These are phyloP conservation scores for Phrynocephalus forsythii DNA, from an alignment of 2,797 vertebrate species.

Conservation along the genomic window DNA sequence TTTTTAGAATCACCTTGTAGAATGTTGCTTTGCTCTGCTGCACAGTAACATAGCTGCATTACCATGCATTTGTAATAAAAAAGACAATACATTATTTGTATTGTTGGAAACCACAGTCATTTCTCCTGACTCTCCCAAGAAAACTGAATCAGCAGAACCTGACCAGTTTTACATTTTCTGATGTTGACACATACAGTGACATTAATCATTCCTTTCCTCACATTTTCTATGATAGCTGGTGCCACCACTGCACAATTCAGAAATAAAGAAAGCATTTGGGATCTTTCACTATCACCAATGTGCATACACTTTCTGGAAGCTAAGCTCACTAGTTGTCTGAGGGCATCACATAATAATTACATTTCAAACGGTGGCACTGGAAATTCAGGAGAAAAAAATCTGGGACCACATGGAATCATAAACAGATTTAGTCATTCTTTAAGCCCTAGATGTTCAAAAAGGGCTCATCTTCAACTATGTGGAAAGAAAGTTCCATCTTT, in stretches of 20 bases:
- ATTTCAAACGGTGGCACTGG: too few relatives aligned
- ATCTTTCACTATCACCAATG: slow-evolving; percentile 51
- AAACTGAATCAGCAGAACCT: background rate
- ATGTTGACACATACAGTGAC: background rate
- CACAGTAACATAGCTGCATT: too few relatives aligned
- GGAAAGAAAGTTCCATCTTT: too few relatives aligned
- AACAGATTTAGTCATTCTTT: too few relatives aligned
- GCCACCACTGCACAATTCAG: background rate
- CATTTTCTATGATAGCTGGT: background rate
- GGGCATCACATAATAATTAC: too few relatives aligned
- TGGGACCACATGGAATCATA: too few relatives aligned
- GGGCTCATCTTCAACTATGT: too few relatives aligned
- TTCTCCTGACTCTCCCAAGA: slow-evolving; percentile 11
- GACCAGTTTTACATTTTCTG: background rate
- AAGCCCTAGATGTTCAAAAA: too few relatives aligned
- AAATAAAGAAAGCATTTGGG: slow-evolving; percentile 21
- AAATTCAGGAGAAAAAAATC: too few relatives aligned
- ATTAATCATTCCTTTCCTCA: slow-evolving; percentile 6
- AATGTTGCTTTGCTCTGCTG: too few relatives aligned
- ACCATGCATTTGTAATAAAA: too few relatives aligned
- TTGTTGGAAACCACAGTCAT: background rate
- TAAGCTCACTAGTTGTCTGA: slow-evolving; percentile 37
- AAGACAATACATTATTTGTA: background rate
- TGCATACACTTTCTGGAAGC: slow-evolving; percentile 54
- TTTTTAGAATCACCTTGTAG: too few relatives aligned